phyloP scores from a whole-genome alignment of 2,797 vertebrate genomes.

The Ciconia nigra region DNA sequence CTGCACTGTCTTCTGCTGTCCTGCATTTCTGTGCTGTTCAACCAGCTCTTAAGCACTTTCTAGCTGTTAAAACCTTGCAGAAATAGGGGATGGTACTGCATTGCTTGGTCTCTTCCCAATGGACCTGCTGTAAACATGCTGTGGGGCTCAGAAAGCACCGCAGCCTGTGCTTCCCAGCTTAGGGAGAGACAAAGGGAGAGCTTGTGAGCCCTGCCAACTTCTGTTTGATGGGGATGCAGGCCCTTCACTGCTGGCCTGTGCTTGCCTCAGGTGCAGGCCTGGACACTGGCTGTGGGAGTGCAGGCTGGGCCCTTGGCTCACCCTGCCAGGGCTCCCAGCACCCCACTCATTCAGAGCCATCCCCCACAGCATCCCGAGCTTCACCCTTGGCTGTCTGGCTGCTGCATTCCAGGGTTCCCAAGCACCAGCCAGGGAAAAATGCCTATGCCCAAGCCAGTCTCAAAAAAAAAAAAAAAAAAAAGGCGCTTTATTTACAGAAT shows the following conservation, averaged over 20 bases:
- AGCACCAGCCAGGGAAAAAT: not conserved
- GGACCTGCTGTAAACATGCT: not conserved
- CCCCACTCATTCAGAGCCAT: fast-evolving
- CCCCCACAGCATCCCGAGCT: not conserved
- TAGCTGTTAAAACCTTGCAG: not conserved
- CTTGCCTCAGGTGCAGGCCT: not conserved
- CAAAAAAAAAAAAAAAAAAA: not conserved
- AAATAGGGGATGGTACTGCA: not conserved
- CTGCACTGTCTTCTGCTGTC: not conserved
- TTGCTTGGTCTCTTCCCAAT: fast-evolving
- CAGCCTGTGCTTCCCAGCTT: fast-evolving
- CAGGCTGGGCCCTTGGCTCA: too few species aligned
- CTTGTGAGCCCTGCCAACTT: fast-evolving
- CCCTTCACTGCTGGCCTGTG: not conserved
- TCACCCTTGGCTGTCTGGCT: not conserved
- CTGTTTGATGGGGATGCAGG: fast-evolving
- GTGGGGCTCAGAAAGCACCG: fast-evolving
- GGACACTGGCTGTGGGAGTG: too few species aligned
- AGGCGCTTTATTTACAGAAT: not conserved
- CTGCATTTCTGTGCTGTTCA: not conserved
- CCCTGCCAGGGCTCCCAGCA: not conserved
- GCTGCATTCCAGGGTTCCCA: fast-evolving
- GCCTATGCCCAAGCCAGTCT: too few species aligned
- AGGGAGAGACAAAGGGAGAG: not conserved
- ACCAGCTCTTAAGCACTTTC: too few species aligned